Evolutionary conservation across 2,797 vertebrate species (phyloP).

Genomic region (Sebastes minor): DNA sequence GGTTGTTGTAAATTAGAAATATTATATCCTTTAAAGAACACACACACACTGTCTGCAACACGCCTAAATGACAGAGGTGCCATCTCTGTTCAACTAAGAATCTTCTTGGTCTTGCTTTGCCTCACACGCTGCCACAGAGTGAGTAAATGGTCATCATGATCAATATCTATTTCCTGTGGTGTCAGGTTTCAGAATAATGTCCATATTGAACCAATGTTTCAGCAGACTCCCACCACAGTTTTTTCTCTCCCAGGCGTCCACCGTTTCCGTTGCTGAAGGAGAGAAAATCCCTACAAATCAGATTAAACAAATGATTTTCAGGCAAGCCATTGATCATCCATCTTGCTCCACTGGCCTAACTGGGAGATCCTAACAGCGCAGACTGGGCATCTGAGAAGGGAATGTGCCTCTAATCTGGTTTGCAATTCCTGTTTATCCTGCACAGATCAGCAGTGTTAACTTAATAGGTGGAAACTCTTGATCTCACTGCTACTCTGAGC

Average conservation of each 20-base stretch:
- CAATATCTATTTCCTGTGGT: constrained; percentile 82
- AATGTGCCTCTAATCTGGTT: constrained; percentile 81
- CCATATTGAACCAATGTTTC: constrained; percentile 82
- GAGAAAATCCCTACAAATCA: constrained; percentile 80
- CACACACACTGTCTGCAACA: neutral
- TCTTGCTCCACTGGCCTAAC: constrained; percentile 69
- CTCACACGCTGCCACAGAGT: constrained; percentile 63
- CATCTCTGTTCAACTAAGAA: constrained; percentile 24
- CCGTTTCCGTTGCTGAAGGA: constrained; percentile 73
- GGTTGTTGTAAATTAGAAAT: neutral
- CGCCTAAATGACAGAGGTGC: neutral
- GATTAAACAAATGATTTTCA: constrained; percentile 80
- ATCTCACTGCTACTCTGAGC: constrained; percentile 53
- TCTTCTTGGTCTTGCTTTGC: constrained; percentile 55
- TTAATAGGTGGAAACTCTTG: constrained; percentile 76
- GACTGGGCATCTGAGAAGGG: constrained; percentile 77
- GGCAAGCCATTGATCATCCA: constrained; percentile 72
- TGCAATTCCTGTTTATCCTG: constrained; percentile 83
- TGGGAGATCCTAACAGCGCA: constrained; percentile 74
- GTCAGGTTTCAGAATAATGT: constrained; percentile 84
- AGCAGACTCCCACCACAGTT: constrained; percentile 75
- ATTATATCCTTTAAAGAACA: neutral
- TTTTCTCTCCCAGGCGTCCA: constrained; percentile 58
- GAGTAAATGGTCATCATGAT: constrained; percentile 79
- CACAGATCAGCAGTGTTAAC: constrained; percentile 81